These are phyloP conservation scores for Melipona beecheii DNA, from an alignment of 2,888 invertebrate genomes.

Conservation along the genomic window DNA sequence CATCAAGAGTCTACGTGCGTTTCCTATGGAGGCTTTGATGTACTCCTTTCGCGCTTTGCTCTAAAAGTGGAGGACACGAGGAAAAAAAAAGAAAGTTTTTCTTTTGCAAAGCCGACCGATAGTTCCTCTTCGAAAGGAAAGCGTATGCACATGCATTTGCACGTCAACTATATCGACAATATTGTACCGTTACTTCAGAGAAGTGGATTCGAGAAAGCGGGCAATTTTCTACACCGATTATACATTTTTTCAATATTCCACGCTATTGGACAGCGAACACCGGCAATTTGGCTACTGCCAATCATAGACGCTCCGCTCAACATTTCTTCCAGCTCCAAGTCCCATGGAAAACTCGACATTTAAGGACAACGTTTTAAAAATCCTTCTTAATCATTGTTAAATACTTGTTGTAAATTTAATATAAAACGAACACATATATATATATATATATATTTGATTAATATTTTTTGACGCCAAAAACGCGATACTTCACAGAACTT, in stretches of 20 bases:
- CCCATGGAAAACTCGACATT: background rate
- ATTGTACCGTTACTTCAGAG: constrained; percentile 32
- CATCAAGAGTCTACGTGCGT: background rate
- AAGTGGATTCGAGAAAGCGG: constrained; percentile 38
- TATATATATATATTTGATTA: no score
- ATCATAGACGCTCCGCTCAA: background rate
- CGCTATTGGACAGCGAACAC: background rate
- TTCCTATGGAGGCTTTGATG: background rate
- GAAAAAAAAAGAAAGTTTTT: constrained; percentile 15
- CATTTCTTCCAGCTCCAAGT: background rate
- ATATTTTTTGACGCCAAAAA: no score
- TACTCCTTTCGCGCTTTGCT: background rate
- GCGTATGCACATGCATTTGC: constrained; percentile 17
- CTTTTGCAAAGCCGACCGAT: constrained; percentile 10
- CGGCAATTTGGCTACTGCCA: background rate
- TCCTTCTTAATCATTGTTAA: background rate
- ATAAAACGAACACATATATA: no score
- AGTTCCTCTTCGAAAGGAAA: constrained; percentile 29
- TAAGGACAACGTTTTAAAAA: background rate
- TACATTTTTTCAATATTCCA: background rate
- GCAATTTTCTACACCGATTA: constrained; percentile 41
- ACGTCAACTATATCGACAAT: constrained; percentile 32
- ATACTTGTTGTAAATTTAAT: no score
- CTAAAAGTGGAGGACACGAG: background rate
- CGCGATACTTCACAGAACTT: no score